phyloP scores from a whole-genome alignment of 2,888 invertebrate genomes.

The Craniophora ligustri region DNA sequence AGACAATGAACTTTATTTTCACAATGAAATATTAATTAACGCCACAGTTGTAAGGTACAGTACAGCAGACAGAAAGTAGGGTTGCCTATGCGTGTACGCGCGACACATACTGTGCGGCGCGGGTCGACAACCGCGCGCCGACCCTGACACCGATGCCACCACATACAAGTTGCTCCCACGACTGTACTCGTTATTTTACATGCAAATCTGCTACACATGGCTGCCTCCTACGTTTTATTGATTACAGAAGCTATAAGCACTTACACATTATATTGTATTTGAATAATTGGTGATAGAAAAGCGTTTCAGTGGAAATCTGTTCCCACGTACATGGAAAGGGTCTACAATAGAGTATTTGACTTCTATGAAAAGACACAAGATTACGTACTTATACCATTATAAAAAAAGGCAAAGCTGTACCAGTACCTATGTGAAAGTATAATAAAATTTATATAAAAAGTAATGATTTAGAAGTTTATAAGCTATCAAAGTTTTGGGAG shows the following conservation, averaged over 20 bases:
- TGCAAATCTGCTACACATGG: conserved; percentile 11
- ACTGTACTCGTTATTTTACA: conserved; percentile 11
- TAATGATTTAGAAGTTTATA: too few relatives aligned
- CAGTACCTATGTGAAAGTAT: too few relatives aligned
- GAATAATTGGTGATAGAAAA: background rate
- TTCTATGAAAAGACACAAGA: too few relatives aligned
- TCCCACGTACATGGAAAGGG: too few relatives aligned
- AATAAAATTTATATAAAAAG: too few relatives aligned
- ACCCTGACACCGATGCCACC: conserved; percentile 64
- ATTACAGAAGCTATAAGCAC: background rate
- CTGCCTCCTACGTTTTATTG: conserved; percentile 3
- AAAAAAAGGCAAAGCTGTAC: too few relatives aligned
- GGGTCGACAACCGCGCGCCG: conserved; percentile 63
- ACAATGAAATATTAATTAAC: too few relatives aligned
- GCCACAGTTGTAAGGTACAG: background rate
- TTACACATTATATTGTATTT: background rate
- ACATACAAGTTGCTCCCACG: conserved; percentile 26
- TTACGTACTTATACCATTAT: too few relatives aligned
- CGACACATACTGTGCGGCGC: conserved; percentile 47
- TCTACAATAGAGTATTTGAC: too few relatives aligned
- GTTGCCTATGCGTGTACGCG: conserved; percentile 15
- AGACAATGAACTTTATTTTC: too few relatives aligned
- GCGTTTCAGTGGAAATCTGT: background rate
- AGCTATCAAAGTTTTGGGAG: too few relatives aligned
- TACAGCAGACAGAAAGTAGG: background rate